Conservation (phyloP, 1,140 invertebrate genomes). For the Macrosteles quadrilineatus region DNA sequence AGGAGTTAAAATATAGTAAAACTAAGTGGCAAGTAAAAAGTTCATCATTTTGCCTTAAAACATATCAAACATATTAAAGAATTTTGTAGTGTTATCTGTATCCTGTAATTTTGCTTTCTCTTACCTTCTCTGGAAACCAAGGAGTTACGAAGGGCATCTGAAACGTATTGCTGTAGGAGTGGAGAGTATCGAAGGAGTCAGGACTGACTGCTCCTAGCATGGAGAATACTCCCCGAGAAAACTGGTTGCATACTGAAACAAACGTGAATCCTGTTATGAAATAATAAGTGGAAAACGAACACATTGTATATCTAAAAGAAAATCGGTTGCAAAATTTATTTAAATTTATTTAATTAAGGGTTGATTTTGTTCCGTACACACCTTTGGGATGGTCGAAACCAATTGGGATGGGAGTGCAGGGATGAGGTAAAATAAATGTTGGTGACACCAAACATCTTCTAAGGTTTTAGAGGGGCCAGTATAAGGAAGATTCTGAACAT, state of each 20-base stretch:
- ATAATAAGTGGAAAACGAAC: conserved; percentile 12
- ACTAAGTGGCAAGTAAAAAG: no score
- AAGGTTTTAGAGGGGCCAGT: no score
- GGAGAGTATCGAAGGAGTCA: conserved; percentile 91
- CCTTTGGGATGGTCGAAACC: neutral
- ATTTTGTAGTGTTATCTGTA: no score
- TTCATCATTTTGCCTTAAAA: no score
- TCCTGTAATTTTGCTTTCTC: no score
- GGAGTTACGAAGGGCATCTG: conserved; percentile 95
- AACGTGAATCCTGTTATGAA: conserved; percentile 36
- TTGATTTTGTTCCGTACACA: neutral
- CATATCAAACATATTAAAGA: no score
- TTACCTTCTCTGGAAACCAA: conserved; percentile 90
- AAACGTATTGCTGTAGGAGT: conserved; percentile 94
- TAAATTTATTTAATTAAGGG: neutral
- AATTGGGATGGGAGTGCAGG: no score
- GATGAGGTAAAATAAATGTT: no score
- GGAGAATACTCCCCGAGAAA: conserved; percentile 85
- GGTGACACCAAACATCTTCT: no score
- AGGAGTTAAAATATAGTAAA: no score
- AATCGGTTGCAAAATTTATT: neutral
- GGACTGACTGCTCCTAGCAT: conserved; percentile 90
- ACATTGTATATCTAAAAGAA: neutral
- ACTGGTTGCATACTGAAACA: conserved; percentile 88
- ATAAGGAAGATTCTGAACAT: no score